Percentiles rank a stretch among this genome's conserved stretches.
Evolutionary conservation across 2,888 invertebrate species (phyloP).

Genomic region (Drosophila longiperda): DNA sequence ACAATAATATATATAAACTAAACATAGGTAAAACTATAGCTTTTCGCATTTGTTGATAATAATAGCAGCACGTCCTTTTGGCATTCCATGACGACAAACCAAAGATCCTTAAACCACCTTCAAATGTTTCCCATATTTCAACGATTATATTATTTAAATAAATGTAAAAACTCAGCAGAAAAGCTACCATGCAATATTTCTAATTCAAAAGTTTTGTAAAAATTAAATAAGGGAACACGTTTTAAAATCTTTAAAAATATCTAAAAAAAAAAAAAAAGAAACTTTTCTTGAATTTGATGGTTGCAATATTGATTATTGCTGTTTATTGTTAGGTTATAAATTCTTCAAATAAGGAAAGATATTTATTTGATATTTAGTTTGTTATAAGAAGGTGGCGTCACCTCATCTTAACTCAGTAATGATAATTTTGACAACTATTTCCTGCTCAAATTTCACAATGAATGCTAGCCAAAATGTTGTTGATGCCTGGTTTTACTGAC

Average conservation of each 20-base stretch:
- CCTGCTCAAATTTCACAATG: not conserved
- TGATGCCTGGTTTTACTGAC: not conserved
- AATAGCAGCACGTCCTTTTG: too few species aligned
- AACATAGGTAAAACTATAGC: not conserved
- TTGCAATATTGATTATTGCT: not conserved
- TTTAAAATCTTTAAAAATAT: too few species aligned
- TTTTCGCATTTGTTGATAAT: not conserved
- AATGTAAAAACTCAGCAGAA: not conserved
- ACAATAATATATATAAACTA: not conserved
- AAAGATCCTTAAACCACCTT: not conserved
- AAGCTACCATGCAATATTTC: not conserved
- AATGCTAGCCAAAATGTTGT: not conserved
- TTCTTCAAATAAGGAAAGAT: not conserved
- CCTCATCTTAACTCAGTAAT: not conserved
- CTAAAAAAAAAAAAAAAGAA: not conserved
- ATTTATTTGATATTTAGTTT: not conserved
- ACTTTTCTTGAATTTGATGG: not conserved
- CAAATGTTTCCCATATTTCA: not conserved
- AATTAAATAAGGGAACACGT: too few species aligned
- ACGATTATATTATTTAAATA: not conserved
- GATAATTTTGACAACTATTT: constrained; percentile 4
- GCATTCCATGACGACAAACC: not conserved
- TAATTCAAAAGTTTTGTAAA: too few species aligned
- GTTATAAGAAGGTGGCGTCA: not conserved
- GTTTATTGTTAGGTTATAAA: not conserved